Percentiles rank a stretch among this genome's conserved stretches.
These are phyloP conservation scores for Sitta europaea DNA, from an alignment of 2,113 vertebrate species.

Conservation along the genomic window DNA sequence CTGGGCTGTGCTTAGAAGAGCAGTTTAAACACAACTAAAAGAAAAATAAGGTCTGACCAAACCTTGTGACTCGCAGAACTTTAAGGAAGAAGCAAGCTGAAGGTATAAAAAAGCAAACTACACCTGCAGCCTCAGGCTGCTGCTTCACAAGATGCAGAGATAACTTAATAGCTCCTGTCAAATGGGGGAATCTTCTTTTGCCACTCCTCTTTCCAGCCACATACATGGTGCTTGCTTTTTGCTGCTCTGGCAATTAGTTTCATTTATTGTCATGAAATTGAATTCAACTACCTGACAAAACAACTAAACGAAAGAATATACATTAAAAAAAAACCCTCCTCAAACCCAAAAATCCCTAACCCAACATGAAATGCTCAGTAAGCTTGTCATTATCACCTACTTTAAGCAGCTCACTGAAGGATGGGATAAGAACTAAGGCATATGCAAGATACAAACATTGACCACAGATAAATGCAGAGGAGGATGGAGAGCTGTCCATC, in stretches of 20 bases:
- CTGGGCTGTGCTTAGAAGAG: not conserved
- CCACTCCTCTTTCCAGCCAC: not conserved
- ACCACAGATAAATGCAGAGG: not conserved
- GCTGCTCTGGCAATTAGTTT: not conserved
- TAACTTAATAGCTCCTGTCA: not conserved
- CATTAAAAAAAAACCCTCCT: not conserved
- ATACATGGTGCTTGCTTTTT: not conserved
- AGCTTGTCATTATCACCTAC: not conserved
- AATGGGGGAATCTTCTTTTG: not conserved
- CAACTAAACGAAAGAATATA: not conserved
- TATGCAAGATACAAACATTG: not conserved
- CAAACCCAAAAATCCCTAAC: not conserved
- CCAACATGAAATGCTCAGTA: not conserved
- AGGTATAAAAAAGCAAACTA: not conserved
- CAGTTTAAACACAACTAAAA: not conserved
- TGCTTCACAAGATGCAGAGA: not conserved
- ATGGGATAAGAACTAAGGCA: not conserved
- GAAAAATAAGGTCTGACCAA: not conserved
- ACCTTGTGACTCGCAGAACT: not conserved
- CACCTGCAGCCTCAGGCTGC: not conserved
- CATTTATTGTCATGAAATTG: not conserved
- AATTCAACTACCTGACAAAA: not conserved
- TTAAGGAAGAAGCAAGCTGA: not conserved
- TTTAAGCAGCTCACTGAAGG: not conserved
- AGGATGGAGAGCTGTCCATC: not conserved